These are phyloP conservation scores for Cardiocondyla obscurior DNA, from an alignment of 1,140 invertebrate species.

Conservation along the genomic window DNA sequence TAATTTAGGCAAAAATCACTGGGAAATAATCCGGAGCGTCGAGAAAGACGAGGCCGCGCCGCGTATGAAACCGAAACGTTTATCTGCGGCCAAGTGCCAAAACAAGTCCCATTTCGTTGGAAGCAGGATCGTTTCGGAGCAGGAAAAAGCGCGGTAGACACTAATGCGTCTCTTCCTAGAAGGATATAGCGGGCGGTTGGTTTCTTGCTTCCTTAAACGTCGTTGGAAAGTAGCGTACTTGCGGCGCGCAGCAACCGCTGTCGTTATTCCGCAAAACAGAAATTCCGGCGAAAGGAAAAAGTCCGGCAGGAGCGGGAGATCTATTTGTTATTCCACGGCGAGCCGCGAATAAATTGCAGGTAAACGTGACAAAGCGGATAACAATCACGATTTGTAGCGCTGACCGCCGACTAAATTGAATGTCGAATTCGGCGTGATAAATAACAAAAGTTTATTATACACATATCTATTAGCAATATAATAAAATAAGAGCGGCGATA, in stretches of 20 bases:
- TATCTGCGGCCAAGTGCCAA: slow-evolving; percentile 56
- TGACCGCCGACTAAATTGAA: not conserved
- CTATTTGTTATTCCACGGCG: slow-evolving; percentile 39
- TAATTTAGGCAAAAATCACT: slow-evolving; percentile 24
- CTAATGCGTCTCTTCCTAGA: slow-evolving; percentile 56
- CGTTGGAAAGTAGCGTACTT: slow-evolving; percentile 55
- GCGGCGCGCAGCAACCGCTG: slow-evolving; percentile 43
- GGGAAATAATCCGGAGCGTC: slow-evolving; percentile 7
- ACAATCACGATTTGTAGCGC: not conserved
- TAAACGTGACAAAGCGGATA: not conserved
- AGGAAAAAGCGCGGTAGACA: slow-evolving; percentile 53
- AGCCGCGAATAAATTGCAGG: slow-evolving; percentile 25
- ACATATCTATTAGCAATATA: not conserved
- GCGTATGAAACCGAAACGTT: slow-evolving; percentile 44
- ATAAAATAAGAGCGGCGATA: not conserved
- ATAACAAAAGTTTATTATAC: not conserved
- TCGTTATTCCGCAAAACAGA: slow-evolving; percentile 53
- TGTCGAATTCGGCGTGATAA: not conserved
- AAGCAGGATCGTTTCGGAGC: slow-evolving; percentile 46
- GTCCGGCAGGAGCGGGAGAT: slow-evolving; percentile 14
- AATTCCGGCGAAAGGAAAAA: slow-evolving; percentile 3
- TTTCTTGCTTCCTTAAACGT: slow-evolving; percentile 50
- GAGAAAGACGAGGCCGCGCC: not conserved
- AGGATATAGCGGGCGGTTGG: slow-evolving; percentile 47
- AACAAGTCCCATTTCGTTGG: slow-evolving; percentile 47